Conservation (phyloP, 1,140 invertebrate species). For the Leptestheria dahalacensis region DNA sequence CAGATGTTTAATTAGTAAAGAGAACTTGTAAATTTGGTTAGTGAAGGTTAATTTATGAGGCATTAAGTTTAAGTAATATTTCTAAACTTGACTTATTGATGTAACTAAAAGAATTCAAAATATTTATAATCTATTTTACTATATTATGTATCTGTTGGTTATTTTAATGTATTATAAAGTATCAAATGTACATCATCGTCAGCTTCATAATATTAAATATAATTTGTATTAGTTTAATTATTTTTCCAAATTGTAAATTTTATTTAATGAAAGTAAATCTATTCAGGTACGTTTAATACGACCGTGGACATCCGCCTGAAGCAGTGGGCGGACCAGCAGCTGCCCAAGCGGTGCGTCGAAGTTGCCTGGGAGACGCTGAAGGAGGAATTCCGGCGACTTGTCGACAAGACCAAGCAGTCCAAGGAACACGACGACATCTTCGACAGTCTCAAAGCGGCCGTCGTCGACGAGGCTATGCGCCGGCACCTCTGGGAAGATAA, state of each 20-base stretch:
- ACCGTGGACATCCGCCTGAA: slow-evolving; percentile 90
- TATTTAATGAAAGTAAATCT: not conserved
- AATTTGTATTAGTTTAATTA: not conserved
- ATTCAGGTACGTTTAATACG: slow-evolving; percentile 81
- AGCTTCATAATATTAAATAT: not conserved
- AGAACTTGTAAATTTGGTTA: too few relatives aligned
- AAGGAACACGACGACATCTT: slow-evolving; percentile 77
- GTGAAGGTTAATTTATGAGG: too few relatives aligned
- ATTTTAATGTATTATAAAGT: slow-evolving; percentile 1
- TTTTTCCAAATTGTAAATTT: too few relatives aligned
- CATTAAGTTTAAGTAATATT: too few relatives aligned
- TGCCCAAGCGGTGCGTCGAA: slow-evolving; percentile 72
- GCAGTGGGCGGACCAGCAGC: slow-evolving; percentile 81
- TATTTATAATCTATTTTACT: too few relatives aligned
- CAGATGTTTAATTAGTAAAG: too few relatives aligned
- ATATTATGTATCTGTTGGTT: too few relatives aligned
- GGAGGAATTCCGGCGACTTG: slow-evolving; percentile 66
- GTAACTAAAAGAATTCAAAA: too few relatives aligned
- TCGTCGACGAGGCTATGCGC: slow-evolving; percentile 68
- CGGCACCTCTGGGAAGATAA: slow-evolving; percentile 90
- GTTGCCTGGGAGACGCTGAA: slow-evolving; percentile 76
- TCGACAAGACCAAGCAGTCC: slow-evolving; percentile 51
- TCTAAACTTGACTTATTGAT: too few relatives aligned
- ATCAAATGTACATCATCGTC: too few relatives aligned
- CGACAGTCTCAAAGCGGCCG: slow-evolving; percentile 72